Base-by-base conservation (phyloP, 1,140 invertebrate species). In the Hylaeus volcanicus region DNA sequence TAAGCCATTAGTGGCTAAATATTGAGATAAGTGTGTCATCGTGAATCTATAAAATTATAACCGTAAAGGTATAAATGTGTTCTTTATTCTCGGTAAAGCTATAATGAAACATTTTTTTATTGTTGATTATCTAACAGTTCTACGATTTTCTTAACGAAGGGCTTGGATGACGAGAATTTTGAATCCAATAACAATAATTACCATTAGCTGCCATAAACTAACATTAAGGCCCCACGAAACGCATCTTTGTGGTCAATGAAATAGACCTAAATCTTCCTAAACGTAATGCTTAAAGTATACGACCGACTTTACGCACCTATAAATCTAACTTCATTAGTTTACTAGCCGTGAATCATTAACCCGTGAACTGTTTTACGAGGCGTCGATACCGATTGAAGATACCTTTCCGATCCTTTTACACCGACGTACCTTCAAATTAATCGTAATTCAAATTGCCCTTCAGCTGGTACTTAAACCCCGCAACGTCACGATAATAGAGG, bases 261-360 rank as follows among this genome's bases (percentile, higher is more conserved):
- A 45, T 56, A 43, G 37, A 37, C 43, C 37, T 43, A 48, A 37
- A 41, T 41, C 48, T 63, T 39, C 15, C 41, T 65, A 11, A 76
- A 64, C 71, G 60, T 75, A 55, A 56, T 56, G 39, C 26, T 72
- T 51, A 51, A 37, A 68, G 84, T 68, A 70, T 83, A 74, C 65
- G 77, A 55, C 48, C 14, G 61, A 77, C 45, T 86, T 86, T 74
- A 85, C 56, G 66, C 60, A 60, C 11, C 84, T 83, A 83, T 85
- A 81, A 86, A 86, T 86, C 73, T 82, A 65, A 82, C 65, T 85
- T 77, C 64, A 82, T 74, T 83, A 79, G 69, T 83, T 83, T 65
- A 69, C 61, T 41, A 58, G 12, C n/a, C 39, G 60, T 73, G 70
- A 79, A 56, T 80, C 81, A 70, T 68, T 83, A 71, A 14, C 37